Evolutionary conservation across 2,888 invertebrate genomes (phyloP).

Genomic region (Adineta ricciae): DNA sequence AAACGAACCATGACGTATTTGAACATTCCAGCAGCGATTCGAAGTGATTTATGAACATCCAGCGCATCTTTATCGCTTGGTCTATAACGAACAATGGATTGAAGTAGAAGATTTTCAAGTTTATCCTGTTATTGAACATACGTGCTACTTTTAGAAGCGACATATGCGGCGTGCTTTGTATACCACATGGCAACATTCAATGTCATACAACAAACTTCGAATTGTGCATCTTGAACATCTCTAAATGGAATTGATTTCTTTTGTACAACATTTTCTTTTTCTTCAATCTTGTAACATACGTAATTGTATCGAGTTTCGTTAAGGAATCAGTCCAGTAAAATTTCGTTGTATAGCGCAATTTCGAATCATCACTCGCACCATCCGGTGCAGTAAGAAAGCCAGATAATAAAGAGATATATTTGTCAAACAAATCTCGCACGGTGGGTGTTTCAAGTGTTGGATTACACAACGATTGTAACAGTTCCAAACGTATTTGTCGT

Average conservation of each 20-base stretch:
- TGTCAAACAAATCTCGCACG: conserved; percentile 54
- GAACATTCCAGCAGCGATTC: conserved; percentile 58
- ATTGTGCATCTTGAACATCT: conserved; percentile 54
- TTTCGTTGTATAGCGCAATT: conserved; percentile 52
- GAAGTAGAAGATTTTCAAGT: not conserved
- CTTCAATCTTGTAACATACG: not conserved
- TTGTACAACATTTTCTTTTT: not conserved
- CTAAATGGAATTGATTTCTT: conserved; percentile 39
- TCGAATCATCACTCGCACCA: conserved; percentile 53
- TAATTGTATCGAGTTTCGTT: conserved; percentile 42
- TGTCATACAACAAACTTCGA: conserved; percentile 57
- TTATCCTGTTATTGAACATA: conserved; percentile 37
- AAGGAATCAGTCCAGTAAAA: conserved; percentile 48
- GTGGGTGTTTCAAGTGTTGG: conserved; percentile 45
- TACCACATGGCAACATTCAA: conserved; percentile 59
- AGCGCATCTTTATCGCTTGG: conserved; percentile 58
- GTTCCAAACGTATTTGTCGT: not conserved
- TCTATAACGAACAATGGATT: conserved; percentile 37
- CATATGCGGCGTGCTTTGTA: conserved; percentile 59
- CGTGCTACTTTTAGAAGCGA: conserved; percentile 56
- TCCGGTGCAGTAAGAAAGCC: conserved; percentile 55
- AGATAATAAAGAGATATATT: conserved; percentile 55
- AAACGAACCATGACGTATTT: conserved; percentile 52
- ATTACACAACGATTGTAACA: conserved; percentile 11
- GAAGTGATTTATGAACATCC: conserved; percentile 57